Percentiles rank a stretch among this genome's conserved stretches.
Evolutionary conservation across 2,888 invertebrate species (phyloP).

Genomic region (Cephus rjabovi): DNA sequence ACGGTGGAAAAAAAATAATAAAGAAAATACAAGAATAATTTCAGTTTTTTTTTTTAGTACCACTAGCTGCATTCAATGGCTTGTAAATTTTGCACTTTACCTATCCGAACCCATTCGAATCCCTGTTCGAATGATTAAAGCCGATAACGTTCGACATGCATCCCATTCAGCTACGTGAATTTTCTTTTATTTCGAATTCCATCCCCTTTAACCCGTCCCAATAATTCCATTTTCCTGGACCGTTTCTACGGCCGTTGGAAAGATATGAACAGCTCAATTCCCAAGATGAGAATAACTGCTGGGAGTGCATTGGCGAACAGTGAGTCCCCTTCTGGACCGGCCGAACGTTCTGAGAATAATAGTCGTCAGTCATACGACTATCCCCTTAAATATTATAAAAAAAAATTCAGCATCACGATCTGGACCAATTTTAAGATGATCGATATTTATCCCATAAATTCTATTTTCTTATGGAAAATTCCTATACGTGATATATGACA

Average conservation of each 20-base stretch:
- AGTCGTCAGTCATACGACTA: background rate
- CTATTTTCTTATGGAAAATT: background rate
- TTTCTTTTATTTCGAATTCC: background rate
- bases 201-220: background rate
- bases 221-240: background rate
- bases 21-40: background rate
- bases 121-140: background rate
- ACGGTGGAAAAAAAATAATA: background rate
- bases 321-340: background rate
- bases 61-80: background rate
- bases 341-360: background rate
- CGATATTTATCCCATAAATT: background rate
- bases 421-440: background rate
- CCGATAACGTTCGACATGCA: background rate
- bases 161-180: background rate
- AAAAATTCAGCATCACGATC: background rate
- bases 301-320: slow-evolving; percentile 8
- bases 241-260: slow-evolving; percentile 15
- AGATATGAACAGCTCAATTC: slow-evolving; percentile 20
- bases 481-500: background rate
- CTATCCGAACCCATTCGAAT: background rate
- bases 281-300: slow-evolving; percentile 18
- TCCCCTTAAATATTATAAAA: background rate
- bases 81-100: background rate
- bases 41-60: background rate